phyloP scores from a whole-genome alignment of 2,797 vertebrate genomes.

The Selene dorsalis region DNA sequence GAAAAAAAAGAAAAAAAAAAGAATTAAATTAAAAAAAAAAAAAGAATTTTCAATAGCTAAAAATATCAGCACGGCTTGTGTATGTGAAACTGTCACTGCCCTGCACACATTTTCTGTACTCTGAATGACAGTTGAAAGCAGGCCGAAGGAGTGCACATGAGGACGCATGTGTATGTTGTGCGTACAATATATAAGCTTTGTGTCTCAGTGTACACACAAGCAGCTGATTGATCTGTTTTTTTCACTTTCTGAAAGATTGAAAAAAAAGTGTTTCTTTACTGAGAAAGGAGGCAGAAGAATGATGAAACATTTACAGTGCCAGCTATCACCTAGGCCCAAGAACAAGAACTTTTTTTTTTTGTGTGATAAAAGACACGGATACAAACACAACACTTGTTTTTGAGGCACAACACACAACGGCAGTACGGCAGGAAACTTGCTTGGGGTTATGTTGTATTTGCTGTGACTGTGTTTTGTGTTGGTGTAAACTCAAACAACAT shows the following conservation, averaged over 20 bases:
- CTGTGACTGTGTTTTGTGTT: slow-evolving; percentile 31
- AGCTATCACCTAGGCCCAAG: slow-evolving; percentile 63
- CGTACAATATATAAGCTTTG: not conserved
- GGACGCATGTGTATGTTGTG: not conserved
- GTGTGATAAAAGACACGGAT: slow-evolving; percentile 40
- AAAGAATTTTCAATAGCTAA: slow-evolving; percentile 52
- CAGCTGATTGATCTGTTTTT: slow-evolving; percentile 20
- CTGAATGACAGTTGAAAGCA: too few relatives aligned
- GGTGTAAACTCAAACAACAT: not conserved
- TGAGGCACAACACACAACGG: slow-evolving; percentile 35
- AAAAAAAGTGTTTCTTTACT: slow-evolving; percentile 49
- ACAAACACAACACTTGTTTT: slow-evolving; percentile 51
- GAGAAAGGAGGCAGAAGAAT: slow-evolving; percentile 58
- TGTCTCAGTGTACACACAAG: slow-evolving; percentile 28
- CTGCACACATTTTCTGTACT: slow-evolving; percentile 59
- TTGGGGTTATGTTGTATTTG: slow-evolving; percentile 47
- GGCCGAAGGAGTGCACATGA: slow-evolving; percentile 36
- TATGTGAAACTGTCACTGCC: slow-evolving; percentile 58
- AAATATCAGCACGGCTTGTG: slow-evolving; percentile 58
- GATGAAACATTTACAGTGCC: slow-evolving; percentile 75
- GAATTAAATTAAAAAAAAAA: not conserved
- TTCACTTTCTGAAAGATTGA: slow-evolving; percentile 34
- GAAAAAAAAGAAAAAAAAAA: slow-evolving; percentile 13
- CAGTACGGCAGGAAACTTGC: slow-evolving; percentile 27
- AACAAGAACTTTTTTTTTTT: slow-evolving; percentile 45